Percentiles rank a stretch among this genome's conserved stretches.
These are phyloP conservation scores for Parnassius glacialis DNA, from an alignment of 2,888 invertebrate species.

Conservation along the genomic window DNA sequence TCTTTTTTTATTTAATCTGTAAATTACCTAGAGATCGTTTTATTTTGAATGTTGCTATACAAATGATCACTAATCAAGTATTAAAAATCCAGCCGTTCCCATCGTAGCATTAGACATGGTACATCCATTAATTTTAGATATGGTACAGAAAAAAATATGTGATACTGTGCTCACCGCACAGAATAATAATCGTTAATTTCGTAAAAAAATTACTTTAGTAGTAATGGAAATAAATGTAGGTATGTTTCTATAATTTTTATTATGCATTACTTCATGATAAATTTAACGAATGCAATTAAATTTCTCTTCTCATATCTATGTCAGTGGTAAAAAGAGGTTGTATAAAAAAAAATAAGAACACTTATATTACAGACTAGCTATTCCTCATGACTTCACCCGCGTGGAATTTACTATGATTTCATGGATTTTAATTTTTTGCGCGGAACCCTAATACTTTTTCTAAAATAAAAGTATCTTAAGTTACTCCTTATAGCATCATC, in stretches of 20 bases:
- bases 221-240: conserved; percentile 2
- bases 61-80: conserved; percentile 23
- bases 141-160: conserved; percentile 18
- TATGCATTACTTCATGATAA: not conserved
- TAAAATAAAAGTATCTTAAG: too few relatives aligned
- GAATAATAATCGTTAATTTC: conserved; percentile 14
- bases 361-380: too few relatives aligned
- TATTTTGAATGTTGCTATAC: conserved; percentile 8
- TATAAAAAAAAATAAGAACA: too few relatives aligned
- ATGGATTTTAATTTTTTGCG: too few relatives aligned
- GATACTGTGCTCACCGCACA: conserved; percentile 13
- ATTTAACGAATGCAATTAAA: not conserved
- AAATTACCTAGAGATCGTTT: conserved; percentile 18
- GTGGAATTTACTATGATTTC: too few relatives aligned
- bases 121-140: conserved; percentile 12
- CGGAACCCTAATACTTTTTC: too few relatives aligned
- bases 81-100: conserved; percentile 19
- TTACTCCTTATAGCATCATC: too few relatives aligned
- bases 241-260: conserved; percentile 1
- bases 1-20: conserved; percentile 12
- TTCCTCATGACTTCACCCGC: too few relatives aligned
- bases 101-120: conserved; percentile 25
- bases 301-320: not conserved
- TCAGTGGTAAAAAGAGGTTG: too few relatives aligned
- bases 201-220: conserved; percentile 8